Evolutionary conservation across 2,888 invertebrate species (phyloP), one percentile per base, ranked within the genome.

Genomic region (Aelia acuminata): DNA sequence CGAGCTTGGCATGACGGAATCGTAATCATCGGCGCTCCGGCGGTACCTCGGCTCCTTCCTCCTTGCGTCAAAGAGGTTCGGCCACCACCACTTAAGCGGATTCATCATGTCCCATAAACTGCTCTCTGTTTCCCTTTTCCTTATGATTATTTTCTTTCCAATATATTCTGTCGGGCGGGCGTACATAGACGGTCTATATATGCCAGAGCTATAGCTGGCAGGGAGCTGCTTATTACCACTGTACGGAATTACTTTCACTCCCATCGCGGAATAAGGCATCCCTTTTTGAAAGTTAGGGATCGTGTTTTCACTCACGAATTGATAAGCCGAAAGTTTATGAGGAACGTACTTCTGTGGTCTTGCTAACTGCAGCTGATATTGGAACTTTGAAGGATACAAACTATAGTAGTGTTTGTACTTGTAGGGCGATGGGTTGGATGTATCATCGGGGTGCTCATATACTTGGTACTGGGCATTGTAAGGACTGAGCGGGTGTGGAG

Each of bases 41-140:
- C 88, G 84, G 70, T 89, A 87, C 70, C 86, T 89, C 2, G 89
- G 89, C 84, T 90, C 89, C 15, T 63, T 80, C 57, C 89, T 88
- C 49, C 89, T 84, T 15, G 53, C 35, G 85, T 90, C 89, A 31
- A 88, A 88, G 31, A 88, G 87, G 63, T 63, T 57, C 3, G 89
- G 89, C 47, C 87, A 89, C 89, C 89, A 89, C 89, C 89, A 89
- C 20, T 87, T 63, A 1, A 89, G 84, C 26, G 89, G 89, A 48
- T 89, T 89, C 3, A 89, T 84, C 49, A 87, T 75, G 70, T 63
- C 87, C 89, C 89, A 89, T 20, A 89, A 80, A 63, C 84, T 88
- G n/a, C 63, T 87, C 8, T 85, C 84, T 20, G 85, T 47, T 86
- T 88, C 88, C 53, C 86, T 88, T 22, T 89, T 88, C 3, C 53